Conservation (phyloP, 2,797 vertebrate genomes). For the Acanthurus lineatus region DNA sequence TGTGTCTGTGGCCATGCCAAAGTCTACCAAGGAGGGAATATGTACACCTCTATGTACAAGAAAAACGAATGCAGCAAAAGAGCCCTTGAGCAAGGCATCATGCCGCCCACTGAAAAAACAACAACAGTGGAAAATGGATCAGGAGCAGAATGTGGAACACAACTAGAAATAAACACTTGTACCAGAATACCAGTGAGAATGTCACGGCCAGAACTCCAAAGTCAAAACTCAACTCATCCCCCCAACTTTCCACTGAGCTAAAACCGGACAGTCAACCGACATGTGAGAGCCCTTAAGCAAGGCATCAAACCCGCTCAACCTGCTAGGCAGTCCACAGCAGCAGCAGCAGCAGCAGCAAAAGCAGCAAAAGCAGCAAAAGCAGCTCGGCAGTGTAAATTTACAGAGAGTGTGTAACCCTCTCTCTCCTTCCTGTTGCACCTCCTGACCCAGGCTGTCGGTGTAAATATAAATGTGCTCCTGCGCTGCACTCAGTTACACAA, state of each 20-base stretch:
- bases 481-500: slow-evolving; percentile 63
- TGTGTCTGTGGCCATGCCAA: not conserved
- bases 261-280: slow-evolving; percentile 21
- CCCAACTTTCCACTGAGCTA: slow-evolving; percentile 8
- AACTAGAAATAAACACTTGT: not conserved
- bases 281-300: slow-evolving; percentile 65
- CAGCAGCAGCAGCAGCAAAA: not conserved
- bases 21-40: not conserved
- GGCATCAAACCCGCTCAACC: slow-evolving; percentile 67
- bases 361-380: not conserved
- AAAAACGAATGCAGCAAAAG: not conserved
- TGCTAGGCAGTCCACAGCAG: slow-evolving; percentile 43
- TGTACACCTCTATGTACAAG: not conserved
- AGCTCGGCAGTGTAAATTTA: slow-evolving; percentile 45
- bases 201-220: not conserved
- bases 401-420: slow-evolving; percentile 58
- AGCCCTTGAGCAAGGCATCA: slow-evolving; percentile 4
- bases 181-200: not conserved
- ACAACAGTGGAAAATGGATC: not conserved
- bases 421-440: slow-evolving; percentile 46
- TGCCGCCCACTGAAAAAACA: not conserved
- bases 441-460: slow-evolving; percentile 64
- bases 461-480: slow-evolving; percentile 71
- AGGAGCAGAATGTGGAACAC: not conserved
- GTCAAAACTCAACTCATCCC: not conserved